Conservation (phyloP, 2,797 vertebrate genomes). For the Pseudopleuronectes americanus region DNA sequence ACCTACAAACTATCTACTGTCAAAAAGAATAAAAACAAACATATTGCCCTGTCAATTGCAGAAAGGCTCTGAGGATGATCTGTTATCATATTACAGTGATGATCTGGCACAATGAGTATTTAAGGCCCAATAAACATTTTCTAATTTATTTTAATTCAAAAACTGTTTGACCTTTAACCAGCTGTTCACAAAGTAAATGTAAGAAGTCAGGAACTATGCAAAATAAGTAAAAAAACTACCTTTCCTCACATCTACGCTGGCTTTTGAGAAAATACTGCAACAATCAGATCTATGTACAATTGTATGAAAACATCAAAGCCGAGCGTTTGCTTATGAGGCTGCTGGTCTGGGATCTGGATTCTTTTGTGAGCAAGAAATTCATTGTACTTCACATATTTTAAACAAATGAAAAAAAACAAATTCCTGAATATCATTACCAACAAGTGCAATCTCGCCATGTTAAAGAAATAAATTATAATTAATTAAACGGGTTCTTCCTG, state of each 20-base stretch:
- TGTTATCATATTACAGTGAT: too few relatives aligned
- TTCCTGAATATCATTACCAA: too few relatives aligned
- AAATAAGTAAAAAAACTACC: not conserved
- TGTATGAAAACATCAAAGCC: not conserved
- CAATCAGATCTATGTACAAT: slow-evolving; percentile 26
- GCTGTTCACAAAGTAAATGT: not conserved
- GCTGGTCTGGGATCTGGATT: slow-evolving; percentile 26
- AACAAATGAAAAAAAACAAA: too few relatives aligned
- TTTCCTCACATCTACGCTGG: slow-evolving; percentile 11
- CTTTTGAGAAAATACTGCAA: slow-evolving; percentile 41
- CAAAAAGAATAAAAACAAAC: slow-evolving; percentile 6
- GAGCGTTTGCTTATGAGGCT: not conserved
- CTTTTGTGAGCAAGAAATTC: not conserved
- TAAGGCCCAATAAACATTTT: not conserved
- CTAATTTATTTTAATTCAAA: not conserved
- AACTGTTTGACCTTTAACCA: not conserved
- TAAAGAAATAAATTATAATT: too few relatives aligned
- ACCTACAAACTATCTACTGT: not conserved
- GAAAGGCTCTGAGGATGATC: not conserved
- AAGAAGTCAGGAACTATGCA: not conserved
- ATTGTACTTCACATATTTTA: not conserved
- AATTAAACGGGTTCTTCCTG: too few relatives aligned
- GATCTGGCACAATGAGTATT: not conserved
- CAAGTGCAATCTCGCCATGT: too few relatives aligned
- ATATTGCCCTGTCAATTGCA: not conserved